Conservation (phyloP, 2,888 invertebrate species). For the Phaonia tiefii region DNA sequence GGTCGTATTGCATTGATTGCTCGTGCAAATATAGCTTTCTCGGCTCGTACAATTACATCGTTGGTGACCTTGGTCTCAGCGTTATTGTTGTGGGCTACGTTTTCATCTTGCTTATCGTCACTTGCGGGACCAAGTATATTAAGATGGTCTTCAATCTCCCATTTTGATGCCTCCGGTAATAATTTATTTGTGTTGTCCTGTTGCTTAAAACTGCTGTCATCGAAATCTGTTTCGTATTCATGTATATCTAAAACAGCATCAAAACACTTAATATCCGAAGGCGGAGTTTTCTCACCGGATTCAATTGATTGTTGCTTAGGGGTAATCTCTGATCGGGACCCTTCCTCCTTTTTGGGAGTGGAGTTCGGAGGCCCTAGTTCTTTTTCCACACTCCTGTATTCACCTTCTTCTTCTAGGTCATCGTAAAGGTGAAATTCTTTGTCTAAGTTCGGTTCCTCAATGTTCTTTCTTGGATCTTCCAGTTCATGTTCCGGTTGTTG, state of each 20-base stretch:
- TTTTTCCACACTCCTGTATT: slow-evolving; percentile 35
- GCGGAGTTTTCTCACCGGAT: slow-evolving; percentile 54
- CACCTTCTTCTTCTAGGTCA: slow-evolving; percentile 32
- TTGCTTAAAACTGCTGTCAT: slow-evolving; percentile 68
- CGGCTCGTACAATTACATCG: slow-evolving; percentile 93
- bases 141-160: slow-evolving; percentile 94
- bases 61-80: slow-evolving; percentile 87
- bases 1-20: slow-evolving; percentile 90
- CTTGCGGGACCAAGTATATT: slow-evolving; percentile 80
- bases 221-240: slow-evolving; percentile 73
- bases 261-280: slow-evolving; percentile 72
- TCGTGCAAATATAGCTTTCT: slow-evolving; percentile 95
- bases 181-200: slow-evolving; percentile 60
- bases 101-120: slow-evolving; percentile 81
- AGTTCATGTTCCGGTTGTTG: slow-evolving; percentile 57
- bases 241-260: slow-evolving; percentile 75
- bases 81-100: slow-evolving; percentile 43
- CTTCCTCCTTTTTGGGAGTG: slow-evolving; percentile 41
- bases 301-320: slow-evolving; percentile 27
- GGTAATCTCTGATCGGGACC: slow-evolving; percentile 14
- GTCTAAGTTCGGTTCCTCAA: slow-evolving; percentile 16
- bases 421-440: slow-evolving; percentile 16
- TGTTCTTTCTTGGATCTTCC: slow-evolving; percentile 61
- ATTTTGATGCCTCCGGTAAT: slow-evolving; percentile 91
- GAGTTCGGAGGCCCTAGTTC: slow-evolving; percentile 30